These are phyloP conservation scores for Lypha dubia DNA, from an alignment of 2,888 invertebrate species.

Conservation along the genomic window DNA sequence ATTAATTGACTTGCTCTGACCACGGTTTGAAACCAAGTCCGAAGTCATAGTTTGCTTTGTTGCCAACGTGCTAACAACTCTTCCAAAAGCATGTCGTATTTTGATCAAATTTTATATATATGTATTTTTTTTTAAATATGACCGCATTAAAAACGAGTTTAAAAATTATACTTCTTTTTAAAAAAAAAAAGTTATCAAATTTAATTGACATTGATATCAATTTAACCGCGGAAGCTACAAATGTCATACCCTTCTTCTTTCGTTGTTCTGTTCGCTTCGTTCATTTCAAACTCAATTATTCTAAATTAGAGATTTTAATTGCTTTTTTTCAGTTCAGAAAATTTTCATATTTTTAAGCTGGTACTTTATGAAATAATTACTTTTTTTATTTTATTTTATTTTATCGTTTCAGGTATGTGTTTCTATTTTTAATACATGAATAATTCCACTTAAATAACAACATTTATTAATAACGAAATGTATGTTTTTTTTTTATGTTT, in stretches of 20 bases:
- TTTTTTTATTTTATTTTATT: not conserved
- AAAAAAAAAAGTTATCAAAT: not conserved
- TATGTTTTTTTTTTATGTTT: not conserved
- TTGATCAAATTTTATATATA: no score
- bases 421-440: not conserved
- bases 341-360: not conserved
- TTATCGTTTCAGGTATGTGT: not conserved
- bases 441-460: not conserved
- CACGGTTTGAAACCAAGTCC: no score
- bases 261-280: no score
- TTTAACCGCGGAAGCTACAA: no score
- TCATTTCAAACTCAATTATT: not conserved
- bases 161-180: no score
- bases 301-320: not conserved
- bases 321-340: not conserved
- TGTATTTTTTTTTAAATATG: no score
- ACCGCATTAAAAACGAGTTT: no score
- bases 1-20: no score
- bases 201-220: not conserved
- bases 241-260: no score
- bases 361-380: not conserved
- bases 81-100: no score
- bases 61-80: no score
- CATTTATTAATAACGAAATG: not conserved
- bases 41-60: no score